Evolutionary conservation across 2,888 invertebrate species (phyloP), one percentile per base, ranked within the genome.

Genomic region (Branchipolynoe longqiensis): DNA sequence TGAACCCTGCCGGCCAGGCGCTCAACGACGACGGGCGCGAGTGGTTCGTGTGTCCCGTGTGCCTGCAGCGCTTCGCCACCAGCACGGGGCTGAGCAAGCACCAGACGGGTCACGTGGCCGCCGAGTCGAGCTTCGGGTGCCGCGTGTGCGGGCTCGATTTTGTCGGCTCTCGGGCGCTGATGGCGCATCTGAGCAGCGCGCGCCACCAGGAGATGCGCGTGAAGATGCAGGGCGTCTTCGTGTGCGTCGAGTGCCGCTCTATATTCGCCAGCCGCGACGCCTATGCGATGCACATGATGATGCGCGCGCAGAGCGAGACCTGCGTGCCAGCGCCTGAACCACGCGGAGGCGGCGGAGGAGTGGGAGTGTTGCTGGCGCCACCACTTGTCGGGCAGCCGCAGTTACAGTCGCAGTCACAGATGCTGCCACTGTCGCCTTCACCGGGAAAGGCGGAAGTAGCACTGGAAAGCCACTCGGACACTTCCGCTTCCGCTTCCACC

Each of bases 211-310:
- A 89, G 54, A 89, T 89, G 89, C 89, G 89, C 85, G 86, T 88
- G 0, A 89, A 88, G 69, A 87, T 89, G 31, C 89, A 89, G 82
- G 86, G 89, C 33, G 86, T 89, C n/a, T 93, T 93, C 87, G 90
- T 90, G 64, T 94, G 94, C 86, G 91, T 92, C 28, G 92, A 92
- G 83, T 94, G 94, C 83, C 89, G 92, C 36, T 90, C 91, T 0
- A 89, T 92, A 0, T 94, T 93, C 87, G 88, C 91, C 14, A 92
- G 91, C 85, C 88, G 94, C 36, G 94, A 94, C 89, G 90, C 93
- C 0, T 93, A 93, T 87, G 94, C 94, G 40, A 93, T 94, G 93
- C 94, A 94, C 89, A 93, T 93, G 92, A 91, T 94, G 91, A 90
- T 92, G 89, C 88, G 93, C 12, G 93, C 93, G 25, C 93, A 92